Evolutionary conservation across 2,113 vertebrate species (phyloP).

Genomic region (Microcebus tavaratra): DNA sequence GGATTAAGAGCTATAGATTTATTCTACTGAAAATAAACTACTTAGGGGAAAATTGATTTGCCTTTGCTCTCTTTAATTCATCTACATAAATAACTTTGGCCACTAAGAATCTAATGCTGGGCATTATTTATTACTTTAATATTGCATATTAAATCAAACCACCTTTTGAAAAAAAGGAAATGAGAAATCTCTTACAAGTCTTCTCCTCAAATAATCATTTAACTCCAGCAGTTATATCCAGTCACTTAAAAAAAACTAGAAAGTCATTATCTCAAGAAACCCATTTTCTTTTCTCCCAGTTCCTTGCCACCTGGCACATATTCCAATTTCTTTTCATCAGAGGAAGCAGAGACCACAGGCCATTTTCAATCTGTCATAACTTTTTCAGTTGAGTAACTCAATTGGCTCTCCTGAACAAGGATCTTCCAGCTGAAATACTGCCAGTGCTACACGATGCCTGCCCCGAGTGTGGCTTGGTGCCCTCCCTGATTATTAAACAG

Average conservation of each 20-base stretch:
- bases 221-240: neutral
- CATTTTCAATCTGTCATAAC: conserved; percentile 59
- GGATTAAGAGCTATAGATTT: neutral
- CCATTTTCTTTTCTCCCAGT: neutral
- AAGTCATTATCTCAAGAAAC: conserved; percentile 38
- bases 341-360: conserved; percentile 44
- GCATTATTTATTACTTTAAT: neutral
- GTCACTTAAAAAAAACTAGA: conserved; percentile 30
- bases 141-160: neutral
- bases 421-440: conserved; percentile 64
- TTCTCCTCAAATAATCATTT: neutral
- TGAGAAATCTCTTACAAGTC: neutral
- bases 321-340: conserved; percentile 59
- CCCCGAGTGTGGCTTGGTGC: neutral
- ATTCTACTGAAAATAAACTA: neutral
- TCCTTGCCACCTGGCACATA: neutral
- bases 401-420: neutral
- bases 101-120: neutral
- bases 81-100: neutral
- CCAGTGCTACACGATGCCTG: conserved; percentile 56
- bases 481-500: neutral
- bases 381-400: conserved; percentile 57
- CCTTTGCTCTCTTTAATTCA: neutral
- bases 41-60: neutral
- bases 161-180: neutral